Percentiles rank a stretch among this genome's conserved stretches.
Conservation (phyloP, 1,140 invertebrate genomes). For the Bicyclus anynana region DNA sequence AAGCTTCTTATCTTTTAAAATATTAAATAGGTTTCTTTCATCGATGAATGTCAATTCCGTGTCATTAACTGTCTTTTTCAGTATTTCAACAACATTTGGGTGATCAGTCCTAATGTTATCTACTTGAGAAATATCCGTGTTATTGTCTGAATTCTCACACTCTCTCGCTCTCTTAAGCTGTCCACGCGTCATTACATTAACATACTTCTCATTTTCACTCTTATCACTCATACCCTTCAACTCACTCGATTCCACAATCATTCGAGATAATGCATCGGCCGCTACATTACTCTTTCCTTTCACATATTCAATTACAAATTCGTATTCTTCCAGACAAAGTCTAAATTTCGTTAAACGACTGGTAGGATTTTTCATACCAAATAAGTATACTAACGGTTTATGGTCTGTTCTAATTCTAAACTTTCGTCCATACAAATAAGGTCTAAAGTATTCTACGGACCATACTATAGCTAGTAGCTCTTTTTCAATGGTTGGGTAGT, state of each 20-base stretch:
- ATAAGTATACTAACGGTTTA: slow-evolving; percentile 22
- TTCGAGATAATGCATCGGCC: slow-evolving; percentile 28
- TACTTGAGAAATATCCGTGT: neutral
- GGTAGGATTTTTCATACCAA: slow-evolving; percentile 24
- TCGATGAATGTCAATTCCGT: neutral
- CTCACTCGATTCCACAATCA: slow-evolving; percentile 21
- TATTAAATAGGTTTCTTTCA: neutral
- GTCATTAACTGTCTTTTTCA: neutral
- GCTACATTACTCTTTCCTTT: slow-evolving; percentile 25
- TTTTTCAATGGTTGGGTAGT: no score
- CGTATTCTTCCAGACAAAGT: slow-evolving; percentile 24
- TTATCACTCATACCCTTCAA: slow-evolving; percentile 3
- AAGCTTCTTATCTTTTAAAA: neutral
- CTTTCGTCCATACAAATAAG: neutral
- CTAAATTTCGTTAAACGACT: slow-evolving; percentile 25
- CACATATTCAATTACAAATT: slow-evolving; percentile 23
- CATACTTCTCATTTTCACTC: neutral
- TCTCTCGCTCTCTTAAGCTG: neutral
- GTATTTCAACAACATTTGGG: neutral
- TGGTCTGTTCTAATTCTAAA: slow-evolving; percentile 9
- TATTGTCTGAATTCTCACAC: neutral
- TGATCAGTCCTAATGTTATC: neutral
- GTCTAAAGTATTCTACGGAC: neutral
- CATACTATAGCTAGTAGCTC: no score
- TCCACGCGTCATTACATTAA: neutral